Conservation (phyloP, 1,140 invertebrate genomes). For the Chionoecetes opilio region DNA sequence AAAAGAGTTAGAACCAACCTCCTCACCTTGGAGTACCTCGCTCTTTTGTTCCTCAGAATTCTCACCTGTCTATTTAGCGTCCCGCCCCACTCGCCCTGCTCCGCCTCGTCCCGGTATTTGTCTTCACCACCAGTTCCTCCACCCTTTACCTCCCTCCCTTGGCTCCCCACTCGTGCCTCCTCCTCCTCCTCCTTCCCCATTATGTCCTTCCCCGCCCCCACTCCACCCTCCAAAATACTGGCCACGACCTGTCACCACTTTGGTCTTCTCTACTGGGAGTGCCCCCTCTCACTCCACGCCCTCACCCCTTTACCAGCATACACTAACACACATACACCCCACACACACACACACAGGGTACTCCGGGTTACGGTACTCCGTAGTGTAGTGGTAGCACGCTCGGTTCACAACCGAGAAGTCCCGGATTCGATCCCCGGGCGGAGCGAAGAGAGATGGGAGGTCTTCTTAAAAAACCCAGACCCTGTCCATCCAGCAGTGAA, state of each 20-base stretch:
- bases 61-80: not conserved
- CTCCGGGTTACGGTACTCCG: too few species aligned
- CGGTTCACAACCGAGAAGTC: too few species aligned
- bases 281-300: too few species aligned
- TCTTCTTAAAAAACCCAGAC: too few species aligned
- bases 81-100: not conserved
- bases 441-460: too few species aligned
- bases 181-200: not conserved
- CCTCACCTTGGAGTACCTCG: not conserved
- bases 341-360: too few species aligned
- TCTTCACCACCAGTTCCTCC: not conserved
- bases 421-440: too few species aligned
- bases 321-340: too few species aligned
- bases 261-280: not conserved
- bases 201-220: not conserved
- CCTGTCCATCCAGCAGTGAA: too few species aligned
- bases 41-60: not conserved
- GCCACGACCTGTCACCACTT: not conserved
- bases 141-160: not conserved
- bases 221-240: not conserved
- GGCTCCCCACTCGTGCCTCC: not conserved
- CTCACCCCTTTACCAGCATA: too few species aligned
- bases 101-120: not conserved
- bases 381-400: too few species aligned
- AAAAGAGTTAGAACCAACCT: slow-evolving; percentile 9